A percentile compares a stretch with the other conserved stretches of the same genome.
phyloP scores from a whole-genome alignment of 2,113 vertebrate genomes.

The Suncus etruscus region DNA sequence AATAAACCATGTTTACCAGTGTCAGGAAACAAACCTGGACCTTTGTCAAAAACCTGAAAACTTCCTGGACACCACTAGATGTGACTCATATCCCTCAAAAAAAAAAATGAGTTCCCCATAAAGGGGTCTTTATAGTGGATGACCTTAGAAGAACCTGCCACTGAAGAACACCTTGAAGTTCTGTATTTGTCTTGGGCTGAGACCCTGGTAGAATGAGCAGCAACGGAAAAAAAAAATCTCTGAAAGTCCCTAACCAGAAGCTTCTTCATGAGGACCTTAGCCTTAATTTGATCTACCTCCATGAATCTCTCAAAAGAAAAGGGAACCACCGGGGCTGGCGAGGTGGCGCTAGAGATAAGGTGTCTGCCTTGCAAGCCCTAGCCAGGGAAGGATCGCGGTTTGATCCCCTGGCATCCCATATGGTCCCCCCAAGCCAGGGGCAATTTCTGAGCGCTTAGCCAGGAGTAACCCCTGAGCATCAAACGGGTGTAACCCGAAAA shows the following conservation, averaged over 20 bases:
- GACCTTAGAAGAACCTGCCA: background rate
- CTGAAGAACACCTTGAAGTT: background rate
- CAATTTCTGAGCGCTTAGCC: too few relatives aligned
- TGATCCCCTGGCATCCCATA: too few relatives aligned
- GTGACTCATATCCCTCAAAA: too few relatives aligned
- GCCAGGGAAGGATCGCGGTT: too few relatives aligned
- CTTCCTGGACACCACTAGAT: too few relatives aligned
- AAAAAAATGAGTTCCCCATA: background rate
- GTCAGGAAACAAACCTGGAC: background rate
- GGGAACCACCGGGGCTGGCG: too few relatives aligned
- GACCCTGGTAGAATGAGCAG: background rate
- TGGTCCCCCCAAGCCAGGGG: too few relatives aligned
- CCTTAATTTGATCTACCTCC: background rate
- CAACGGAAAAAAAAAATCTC: background rate
- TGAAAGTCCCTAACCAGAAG: background rate
- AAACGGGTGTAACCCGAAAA: too few relatives aligned
- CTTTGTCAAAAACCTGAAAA: background rate
- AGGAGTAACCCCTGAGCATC: too few relatives aligned
- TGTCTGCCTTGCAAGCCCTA: too few relatives aligned
- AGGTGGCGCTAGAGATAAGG: too few relatives aligned
- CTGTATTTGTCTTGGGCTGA: background rate
- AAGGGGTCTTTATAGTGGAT: background rate
- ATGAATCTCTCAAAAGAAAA: background rate
- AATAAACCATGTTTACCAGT: too few relatives aligned
- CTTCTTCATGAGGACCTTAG: background rate